Evolutionary conservation across 2,888 invertebrate genomes (phyloP), one percentile per base, ranked within the genome.

Genomic region (Balanococcus diminutus): DNA sequence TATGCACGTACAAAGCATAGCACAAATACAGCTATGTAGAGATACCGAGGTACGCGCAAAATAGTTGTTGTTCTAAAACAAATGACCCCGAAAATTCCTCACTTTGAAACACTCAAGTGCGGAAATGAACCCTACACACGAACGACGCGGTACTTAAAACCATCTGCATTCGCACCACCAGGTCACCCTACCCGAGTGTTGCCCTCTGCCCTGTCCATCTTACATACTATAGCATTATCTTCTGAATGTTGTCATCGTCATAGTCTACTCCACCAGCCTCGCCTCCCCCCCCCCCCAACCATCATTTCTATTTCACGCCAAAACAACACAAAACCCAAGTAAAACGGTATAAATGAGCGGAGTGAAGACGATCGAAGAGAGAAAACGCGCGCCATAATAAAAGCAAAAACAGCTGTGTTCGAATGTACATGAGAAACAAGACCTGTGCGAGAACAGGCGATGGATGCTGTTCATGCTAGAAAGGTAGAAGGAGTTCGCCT

Each of bases 81-180:
- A 67, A 67, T 28, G 67, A 67, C 67, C 67, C 67, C 67, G 28
- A 67, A 67, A 67, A 67, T 67, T 67, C 67, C 25, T 67, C 16
- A 25, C 11, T 31, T 28, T 6, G 28, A 28, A 67, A 67, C 67
- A 56, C 46, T 25, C 28, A 67, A 67, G 67, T 67, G 67, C 67
- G 67, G 67, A 28, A 67, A 67, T 67, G 28, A 67, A 67, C 67
- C 67, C 67, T 67, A 67, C 16, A 67, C 67, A 56, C 67, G 67
- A 67, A 28, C 67, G 28, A 67, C 67, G 16, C 28, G 61, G 25
- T 25, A 67, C 28, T 67, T 9, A 28, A 67, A 67, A 67, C 67
- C 67, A 67, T 67, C 67, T 67, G 67, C 67, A 67, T 28, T 67
- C 14, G 14, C 28, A 67, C 61, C 61, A 22, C 61, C 61, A 25